phyloP scores from a whole-genome alignment of 2,888 invertebrate species.

The Alviniconcha strummeri region DNA sequence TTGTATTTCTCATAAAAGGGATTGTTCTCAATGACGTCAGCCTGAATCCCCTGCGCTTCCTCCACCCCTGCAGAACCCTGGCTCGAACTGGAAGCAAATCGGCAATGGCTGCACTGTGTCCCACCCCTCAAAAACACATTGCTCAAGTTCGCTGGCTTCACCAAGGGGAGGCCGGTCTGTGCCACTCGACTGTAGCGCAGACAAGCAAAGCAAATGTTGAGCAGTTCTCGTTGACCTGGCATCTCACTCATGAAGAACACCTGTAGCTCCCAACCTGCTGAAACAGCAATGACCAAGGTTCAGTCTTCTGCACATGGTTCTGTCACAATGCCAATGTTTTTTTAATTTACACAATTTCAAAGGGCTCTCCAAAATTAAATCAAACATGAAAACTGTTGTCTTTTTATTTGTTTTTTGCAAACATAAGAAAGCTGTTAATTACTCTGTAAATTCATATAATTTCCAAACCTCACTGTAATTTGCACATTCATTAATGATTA shows the following conservation, averaged over 20 bases:
- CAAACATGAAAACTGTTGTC: no score
- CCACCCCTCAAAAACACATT: slow-evolving; percentile 17
- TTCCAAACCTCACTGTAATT: no score
- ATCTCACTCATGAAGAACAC: slow-evolving; percentile 24
- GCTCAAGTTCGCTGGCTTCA: slow-evolving; percentile 1
- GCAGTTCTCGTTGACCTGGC: slow-evolving; percentile 29
- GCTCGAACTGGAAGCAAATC: neutral
- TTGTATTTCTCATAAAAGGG: slow-evolving; percentile 68
- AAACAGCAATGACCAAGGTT: no score
- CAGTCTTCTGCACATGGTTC: no score
- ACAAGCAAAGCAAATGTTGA: slow-evolving; percentile 32
- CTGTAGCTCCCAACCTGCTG: neutral
- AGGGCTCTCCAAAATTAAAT: no score
- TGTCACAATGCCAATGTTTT: neutral
- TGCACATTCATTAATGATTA: no score
- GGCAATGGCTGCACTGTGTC: slow-evolving; percentile 12
- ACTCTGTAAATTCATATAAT: no score
- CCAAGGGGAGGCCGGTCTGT: slow-evolving; percentile 17
- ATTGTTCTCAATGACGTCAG: slow-evolving; percentile 46
- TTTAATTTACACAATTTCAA: neutral
- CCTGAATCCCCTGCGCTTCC: slow-evolving; percentile 39
- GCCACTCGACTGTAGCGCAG: slow-evolving; percentile 29
- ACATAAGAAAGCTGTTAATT: no score
- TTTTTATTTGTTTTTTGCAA: no score
- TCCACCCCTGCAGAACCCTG: slow-evolving; percentile 1